These are phyloP conservation scores for Hydrotaea cyrtoneurina DNA, from an alignment of 2,888 invertebrate genomes.

Conservation along the genomic window DNA sequence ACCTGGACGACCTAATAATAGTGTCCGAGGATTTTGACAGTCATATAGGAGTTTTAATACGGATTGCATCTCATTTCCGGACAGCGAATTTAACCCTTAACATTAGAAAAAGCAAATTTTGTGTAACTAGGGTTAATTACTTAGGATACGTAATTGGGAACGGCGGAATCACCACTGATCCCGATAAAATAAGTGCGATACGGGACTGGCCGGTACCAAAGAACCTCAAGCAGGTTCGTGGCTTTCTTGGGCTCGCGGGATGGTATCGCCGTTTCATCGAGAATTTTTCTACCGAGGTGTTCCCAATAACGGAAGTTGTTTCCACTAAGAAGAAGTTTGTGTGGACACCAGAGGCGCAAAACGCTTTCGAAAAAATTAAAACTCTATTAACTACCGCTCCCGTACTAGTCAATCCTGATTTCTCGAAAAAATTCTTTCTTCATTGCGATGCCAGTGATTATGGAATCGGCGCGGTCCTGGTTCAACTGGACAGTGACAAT, in stretches of 20 bases:
- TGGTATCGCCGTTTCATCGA: slow-evolving; percentile 23
- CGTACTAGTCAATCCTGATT: slow-evolving; percentile 23
- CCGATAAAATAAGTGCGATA: slow-evolving; percentile 35
- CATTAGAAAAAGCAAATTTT: no score
- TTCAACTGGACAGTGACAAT: slow-evolving; percentile 16
- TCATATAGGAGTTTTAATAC: slow-evolving; percentile 26
- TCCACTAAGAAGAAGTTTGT: slow-evolving; percentile 24
- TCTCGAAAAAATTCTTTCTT: slow-evolving; percentile 22
- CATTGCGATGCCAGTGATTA: slow-evolving; percentile 33
- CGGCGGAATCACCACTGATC: slow-evolving; percentile 35
- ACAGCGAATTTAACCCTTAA: slow-evolving; percentile 21
- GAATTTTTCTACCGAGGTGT: slow-evolving; percentile 21
- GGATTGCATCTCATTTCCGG: background rate
- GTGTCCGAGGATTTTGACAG: slow-evolving; percentile 30
- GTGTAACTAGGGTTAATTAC: no score
- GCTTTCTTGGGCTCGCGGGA: slow-evolving; percentile 12
- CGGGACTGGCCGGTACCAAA: slow-evolving; percentile 43
- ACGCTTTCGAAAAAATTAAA: slow-evolving; percentile 40
- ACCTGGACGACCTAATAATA: background rate
- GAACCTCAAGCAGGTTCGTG: no score
- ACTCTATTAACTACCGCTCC: slow-evolving; percentile 4
- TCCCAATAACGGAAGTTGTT: slow-evolving; percentile 29
- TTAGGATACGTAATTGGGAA: no score
- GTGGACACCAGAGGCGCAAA: slow-evolving; percentile 23
- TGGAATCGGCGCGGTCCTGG: no score